Percentiles rank a stretch among this genome's conserved stretches.
phyloP scores from a whole-genome alignment of 2,888 invertebrate genomes.

The Electrophaes corylata region DNA sequence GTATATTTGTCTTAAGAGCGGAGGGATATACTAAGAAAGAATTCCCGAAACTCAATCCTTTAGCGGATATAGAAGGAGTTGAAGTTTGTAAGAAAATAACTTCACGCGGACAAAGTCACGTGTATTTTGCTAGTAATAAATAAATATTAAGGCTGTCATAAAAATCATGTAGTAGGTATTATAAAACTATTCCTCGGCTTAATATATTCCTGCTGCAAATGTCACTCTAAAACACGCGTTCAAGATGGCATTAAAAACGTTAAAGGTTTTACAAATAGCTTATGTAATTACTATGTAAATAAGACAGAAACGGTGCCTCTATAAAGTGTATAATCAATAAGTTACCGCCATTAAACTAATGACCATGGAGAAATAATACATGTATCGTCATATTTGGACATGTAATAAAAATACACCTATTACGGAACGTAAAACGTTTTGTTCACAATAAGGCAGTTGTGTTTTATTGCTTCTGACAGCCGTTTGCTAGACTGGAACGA shows the following conservation, averaged over 20 bases:
- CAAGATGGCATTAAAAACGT: neutral
- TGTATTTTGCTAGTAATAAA: too few species aligned
- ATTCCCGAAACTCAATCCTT: too few species aligned
- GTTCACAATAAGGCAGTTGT: conserved; percentile 12
- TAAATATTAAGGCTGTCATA: too few species aligned
- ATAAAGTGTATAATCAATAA: conserved; percentile 23
- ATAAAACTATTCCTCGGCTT: too few species aligned
- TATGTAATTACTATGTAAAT: conserved; percentile 21
- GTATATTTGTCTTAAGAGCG: too few species aligned
- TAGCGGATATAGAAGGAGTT: too few species aligned
- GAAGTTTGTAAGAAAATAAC: too few species aligned
- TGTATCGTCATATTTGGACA: conserved; percentile 23
- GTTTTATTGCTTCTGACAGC: conserved; percentile 24
- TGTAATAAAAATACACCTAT: conserved; percentile 20
- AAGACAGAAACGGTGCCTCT: conserved; percentile 5
- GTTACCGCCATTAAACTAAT: conserved; percentile 27
- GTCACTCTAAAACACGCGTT: neutral
- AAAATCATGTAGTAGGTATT: too few species aligned
- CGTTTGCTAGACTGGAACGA: conserved; percentile 8
- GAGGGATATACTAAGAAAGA: too few species aligned
- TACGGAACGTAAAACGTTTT: conserved; percentile 14
- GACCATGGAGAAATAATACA: conserved; percentile 20
- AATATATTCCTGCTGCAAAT: too few species aligned
- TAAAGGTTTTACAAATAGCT: neutral
- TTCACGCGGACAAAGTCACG: too few species aligned